phyloP scores from a whole-genome alignment of 1,140 invertebrate species.

The Dinoponera quadriceps region DNA sequence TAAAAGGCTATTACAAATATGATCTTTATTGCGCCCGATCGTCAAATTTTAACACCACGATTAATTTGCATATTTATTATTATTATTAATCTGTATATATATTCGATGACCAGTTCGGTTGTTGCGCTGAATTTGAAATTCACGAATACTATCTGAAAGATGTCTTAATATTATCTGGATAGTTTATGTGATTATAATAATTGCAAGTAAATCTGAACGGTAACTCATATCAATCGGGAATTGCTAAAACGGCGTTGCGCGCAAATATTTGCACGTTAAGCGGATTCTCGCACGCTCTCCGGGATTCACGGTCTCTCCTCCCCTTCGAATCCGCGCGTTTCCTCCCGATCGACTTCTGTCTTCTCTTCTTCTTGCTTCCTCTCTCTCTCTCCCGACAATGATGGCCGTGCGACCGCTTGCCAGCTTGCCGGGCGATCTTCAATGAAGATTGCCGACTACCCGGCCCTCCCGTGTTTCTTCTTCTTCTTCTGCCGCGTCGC shows the following conservation, averaged over 20 bases:
- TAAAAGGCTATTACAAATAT: background rate
- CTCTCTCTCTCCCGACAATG: constrained; percentile 30
- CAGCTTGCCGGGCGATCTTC: constrained; percentile 55
- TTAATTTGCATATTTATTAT: too few species aligned
- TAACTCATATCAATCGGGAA: background rate
- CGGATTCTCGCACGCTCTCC: background rate
- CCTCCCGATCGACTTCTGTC: constrained; percentile 45
- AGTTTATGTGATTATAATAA: too few species aligned
- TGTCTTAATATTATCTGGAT: too few species aligned
- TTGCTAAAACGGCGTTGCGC: background rate
- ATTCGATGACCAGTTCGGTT: too few species aligned
- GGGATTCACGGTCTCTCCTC: background rate
- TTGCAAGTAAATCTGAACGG: too few species aligned
- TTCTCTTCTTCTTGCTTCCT: constrained; percentile 47
- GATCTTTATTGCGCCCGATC: background rate
- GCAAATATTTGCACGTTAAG: constrained; percentile 13
- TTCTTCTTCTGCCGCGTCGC: constrained; percentile 28
- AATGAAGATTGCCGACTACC: constrained; percentile 58
- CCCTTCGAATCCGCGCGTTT: constrained; percentile 20
- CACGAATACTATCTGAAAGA: too few species aligned
- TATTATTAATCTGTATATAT: too few species aligned
- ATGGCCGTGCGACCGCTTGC: constrained; percentile 60
- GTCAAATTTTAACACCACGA: too few species aligned
- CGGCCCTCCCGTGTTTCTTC: constrained; percentile 32
- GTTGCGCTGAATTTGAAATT: too few species aligned